Conservation (phyloP, 2,113 vertebrate genomes). For the Labeo rohita region DNA sequence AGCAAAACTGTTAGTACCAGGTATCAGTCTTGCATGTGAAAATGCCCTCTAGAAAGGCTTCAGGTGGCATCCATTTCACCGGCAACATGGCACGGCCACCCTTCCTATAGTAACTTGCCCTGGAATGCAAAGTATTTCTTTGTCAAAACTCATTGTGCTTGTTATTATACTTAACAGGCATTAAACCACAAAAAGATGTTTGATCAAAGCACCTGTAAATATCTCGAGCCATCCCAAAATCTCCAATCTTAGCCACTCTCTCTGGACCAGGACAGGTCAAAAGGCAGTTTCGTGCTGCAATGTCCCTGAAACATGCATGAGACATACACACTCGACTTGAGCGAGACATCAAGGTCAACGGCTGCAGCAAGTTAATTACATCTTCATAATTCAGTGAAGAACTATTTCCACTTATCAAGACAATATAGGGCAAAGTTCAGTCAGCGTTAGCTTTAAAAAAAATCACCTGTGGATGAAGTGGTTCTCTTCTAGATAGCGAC, state of each 20-base stretch:
- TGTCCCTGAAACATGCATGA: constrained; percentile 79
- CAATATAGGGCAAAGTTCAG: not conserved
- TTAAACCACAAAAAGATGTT: not conserved
- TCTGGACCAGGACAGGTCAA: constrained; percentile 83
- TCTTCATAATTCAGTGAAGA: not conserved
- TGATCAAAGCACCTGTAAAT: constrained; percentile 82
- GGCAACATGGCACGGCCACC: constrained; percentile 87
- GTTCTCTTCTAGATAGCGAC: constrained; percentile 90
- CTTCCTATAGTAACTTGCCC: constrained; percentile 92
- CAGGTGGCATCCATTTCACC: constrained; percentile 93
- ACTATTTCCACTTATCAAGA: not conserved
- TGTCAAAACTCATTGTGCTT: not conserved
- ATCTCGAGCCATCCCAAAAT: constrained; percentile 93
- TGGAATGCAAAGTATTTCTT: constrained; percentile 54
- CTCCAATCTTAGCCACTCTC: constrained; percentile 89
- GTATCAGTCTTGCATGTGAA: constrained; percentile 96
- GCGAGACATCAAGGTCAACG: not conserved
- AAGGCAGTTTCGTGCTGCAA: constrained; percentile 90
- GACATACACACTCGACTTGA: not conserved
- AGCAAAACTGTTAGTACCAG: constrained; percentile 76
- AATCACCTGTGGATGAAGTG: constrained; percentile 91
- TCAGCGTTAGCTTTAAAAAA: not conserved
- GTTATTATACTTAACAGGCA: not conserved
- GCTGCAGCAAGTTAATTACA: not conserved
- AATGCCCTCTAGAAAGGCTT: constrained; percentile 92